Evolutionary conservation across 2,888 invertebrate genomes (phyloP), one percentile per base, ranked within the genome.

Genomic region (Hydrotaea diabolus): DNA sequence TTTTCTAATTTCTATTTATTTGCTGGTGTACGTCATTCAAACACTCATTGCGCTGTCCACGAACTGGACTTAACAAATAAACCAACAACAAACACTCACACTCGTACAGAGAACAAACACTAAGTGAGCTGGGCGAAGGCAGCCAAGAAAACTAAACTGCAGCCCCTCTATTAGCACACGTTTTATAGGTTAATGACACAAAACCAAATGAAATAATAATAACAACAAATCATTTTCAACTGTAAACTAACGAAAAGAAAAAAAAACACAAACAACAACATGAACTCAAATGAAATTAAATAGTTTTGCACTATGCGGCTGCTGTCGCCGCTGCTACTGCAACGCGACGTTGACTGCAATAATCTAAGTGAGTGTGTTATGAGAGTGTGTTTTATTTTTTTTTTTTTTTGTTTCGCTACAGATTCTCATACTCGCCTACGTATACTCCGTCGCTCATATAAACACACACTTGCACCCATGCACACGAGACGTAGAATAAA

Each of bases 161-260:
- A 83, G 39, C 62, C 19, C 62, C 15, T 9, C 72, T 73, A 84
- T 80, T 84, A 64, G 81, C 80, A 85, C 81, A 85, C 84, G 84
- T 90, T 90, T 90, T 90, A 90, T 90, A 89, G 90, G 91, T 90
- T 90, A 90, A 91, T 91, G 90, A 90, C 90, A 90, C 89, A 89
- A 87, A 88, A 87, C 43, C 49, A 59, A 82, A 78, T 80, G 77
- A 86, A 86, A 85, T 85, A 75, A 77, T 39, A 80, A 69, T 46
- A 75, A 62, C 31, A 82, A 57, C 21, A 82, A 77, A 75, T 31
- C 57, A 72, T 66, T 82, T 78, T 82, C 59, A 77, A 77, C 76
- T 57, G 73, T 76, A 85, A 77, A 83, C 64, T 69, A 83, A 76
- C n/a, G 55, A 23, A 73, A 59, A 13, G 55, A 72, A 62, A 72